Base-by-base conservation (phyloP, 2,797 vertebrate species). In the Telmatherina bonti region DNA sequence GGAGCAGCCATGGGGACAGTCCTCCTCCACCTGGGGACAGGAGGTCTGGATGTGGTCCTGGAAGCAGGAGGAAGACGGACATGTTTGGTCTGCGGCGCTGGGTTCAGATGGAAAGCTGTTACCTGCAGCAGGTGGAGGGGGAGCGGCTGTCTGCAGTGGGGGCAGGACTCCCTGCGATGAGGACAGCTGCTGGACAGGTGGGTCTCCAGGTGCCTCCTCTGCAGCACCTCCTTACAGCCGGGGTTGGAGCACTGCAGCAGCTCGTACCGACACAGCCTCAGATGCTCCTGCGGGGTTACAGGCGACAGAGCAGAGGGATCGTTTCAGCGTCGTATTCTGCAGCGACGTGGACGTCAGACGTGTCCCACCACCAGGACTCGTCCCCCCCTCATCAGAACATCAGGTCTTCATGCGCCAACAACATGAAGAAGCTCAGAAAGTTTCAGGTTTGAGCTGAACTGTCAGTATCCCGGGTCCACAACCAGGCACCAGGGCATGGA, bases 271-370 rank as follows among this genome's bases (percentile, higher is more conserved):
- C 97, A 98, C n/a, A 90, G 92, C 53, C 91, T 94, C 67, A 96
- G 94, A 63, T 97, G 97, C 18, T 97, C 96, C 96, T 98, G 92
- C 31, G 79, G 84, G 24, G 30, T n/a, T n/a, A n/a, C n/a, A n/a
- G n/a, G n/a, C n/a, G 11, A 36, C 33, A 35, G 33, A 31, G 8
- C n/a, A 35, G 33, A 35, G 9, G 33, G 33, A 35, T 35, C 31
- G 6, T 31, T 31, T 31, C 8, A 8, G 6, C 31, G 1, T 31
- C 8, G 8, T 31, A 8, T 31, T 31, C 31, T 31, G 31, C 31
- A 31, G 31, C 5, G 31, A 5, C 31, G 8, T 31, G 31, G 31
- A n/a, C n/a, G n/a, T n/a, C n/a, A n/a, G n/a, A n/a, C n/a, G n/a
- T n/a, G n/a, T n/a, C n/a, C n/a, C n/a, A n/a, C n/a, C n/a, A n/a